Conservation (phyloP, 2,113 vertebrate species). For the Oryzias curvinotus region DNA sequence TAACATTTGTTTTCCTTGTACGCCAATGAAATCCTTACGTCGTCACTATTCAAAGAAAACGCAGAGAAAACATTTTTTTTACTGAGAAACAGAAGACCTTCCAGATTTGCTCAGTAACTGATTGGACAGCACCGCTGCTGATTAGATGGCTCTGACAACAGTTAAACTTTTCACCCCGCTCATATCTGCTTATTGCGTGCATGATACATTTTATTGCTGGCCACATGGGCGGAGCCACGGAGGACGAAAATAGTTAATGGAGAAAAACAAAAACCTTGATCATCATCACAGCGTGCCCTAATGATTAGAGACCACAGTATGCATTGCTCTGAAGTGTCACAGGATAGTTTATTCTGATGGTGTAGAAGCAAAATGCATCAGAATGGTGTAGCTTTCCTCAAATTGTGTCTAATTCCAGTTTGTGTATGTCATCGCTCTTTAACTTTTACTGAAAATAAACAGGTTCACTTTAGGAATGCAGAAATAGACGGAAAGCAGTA, state of each 20-base stretch:
- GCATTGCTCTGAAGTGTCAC: neutral
- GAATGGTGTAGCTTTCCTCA: too few relatives aligned
- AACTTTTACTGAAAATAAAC: too few relatives aligned
- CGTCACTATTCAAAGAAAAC: too few relatives aligned
- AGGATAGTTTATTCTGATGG: neutral
- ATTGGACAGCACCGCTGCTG: slow-evolving; percentile 32
- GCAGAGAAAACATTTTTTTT: too few relatives aligned
- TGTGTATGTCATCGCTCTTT: too few relatives aligned
- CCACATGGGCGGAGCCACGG: neutral
- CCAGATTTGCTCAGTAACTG: slow-evolving; percentile 27
- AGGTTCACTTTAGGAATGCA: too few relatives aligned
- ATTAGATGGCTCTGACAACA: slow-evolving; percentile 36
- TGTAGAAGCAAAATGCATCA: neutral
- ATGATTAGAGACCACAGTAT: neutral
- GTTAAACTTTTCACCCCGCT: slow-evolving; percentile 60
- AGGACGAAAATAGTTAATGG: slow-evolving; percentile 8
- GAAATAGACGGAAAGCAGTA: too few relatives aligned
- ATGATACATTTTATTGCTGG: slow-evolving; percentile 15
- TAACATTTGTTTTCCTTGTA: too few relatives aligned
- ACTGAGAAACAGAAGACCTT: slow-evolving; percentile 23
- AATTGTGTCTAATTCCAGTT: too few relatives aligned
- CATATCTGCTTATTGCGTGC: slow-evolving; percentile 50
- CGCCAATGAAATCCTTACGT: too few relatives aligned
- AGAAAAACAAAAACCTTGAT: slow-evolving; percentile 13
- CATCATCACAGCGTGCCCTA: neutral